Evolutionary conservation across 2,888 invertebrate species (phyloP).

Genomic region (Cantharis nigra): DNA sequence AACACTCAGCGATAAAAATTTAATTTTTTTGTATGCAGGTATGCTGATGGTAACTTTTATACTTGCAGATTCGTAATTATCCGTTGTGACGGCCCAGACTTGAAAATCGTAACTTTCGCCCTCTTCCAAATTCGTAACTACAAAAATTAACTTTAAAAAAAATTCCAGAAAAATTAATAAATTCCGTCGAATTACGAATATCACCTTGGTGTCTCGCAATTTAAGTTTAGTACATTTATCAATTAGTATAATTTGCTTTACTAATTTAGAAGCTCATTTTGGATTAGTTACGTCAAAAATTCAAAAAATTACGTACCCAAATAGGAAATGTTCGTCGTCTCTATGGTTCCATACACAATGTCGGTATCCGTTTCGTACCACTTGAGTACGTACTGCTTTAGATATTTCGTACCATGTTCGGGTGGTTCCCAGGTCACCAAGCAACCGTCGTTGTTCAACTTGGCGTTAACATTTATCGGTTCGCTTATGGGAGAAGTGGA

Average conservation of each 20-base stretch:
- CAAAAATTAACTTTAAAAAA: slow-evolving; percentile 33
- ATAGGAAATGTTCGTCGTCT: slow-evolving; percentile 69
- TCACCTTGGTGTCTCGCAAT: not conserved
- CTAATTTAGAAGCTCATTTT: not conserved
- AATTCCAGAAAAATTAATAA: not conserved
- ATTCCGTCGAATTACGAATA: not conserved
- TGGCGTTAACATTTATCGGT: slow-evolving; percentile 72
- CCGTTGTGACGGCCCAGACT: slow-evolving; percentile 68
- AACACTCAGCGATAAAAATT: slow-evolving; percentile 72
- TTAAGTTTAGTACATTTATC: not conserved
- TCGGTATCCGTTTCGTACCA: slow-evolving; percentile 68
- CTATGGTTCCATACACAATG: slow-evolving; percentile 67
- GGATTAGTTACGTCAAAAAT: not conserved
- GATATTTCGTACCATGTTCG: slow-evolving; percentile 59
- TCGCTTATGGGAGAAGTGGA: slow-evolving; percentile 57
- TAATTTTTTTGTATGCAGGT: slow-evolving; percentile 72
- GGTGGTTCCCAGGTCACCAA: slow-evolving; percentile 77
- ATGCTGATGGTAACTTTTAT: slow-evolving; percentile 68
- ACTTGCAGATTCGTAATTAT: slow-evolving; percentile 66
- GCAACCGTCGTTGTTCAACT: slow-evolving; percentile 74
- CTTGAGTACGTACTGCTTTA: slow-evolving; percentile 68
- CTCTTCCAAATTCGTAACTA: slow-evolving; percentile 73
- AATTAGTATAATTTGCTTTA: not conserved
- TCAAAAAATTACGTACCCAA: slow-evolving; percentile 38
- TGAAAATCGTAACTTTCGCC: slow-evolving; percentile 76